Conservation (phyloP, 1,140 invertebrate species). For the Anastrepha obliqua region DNA sequence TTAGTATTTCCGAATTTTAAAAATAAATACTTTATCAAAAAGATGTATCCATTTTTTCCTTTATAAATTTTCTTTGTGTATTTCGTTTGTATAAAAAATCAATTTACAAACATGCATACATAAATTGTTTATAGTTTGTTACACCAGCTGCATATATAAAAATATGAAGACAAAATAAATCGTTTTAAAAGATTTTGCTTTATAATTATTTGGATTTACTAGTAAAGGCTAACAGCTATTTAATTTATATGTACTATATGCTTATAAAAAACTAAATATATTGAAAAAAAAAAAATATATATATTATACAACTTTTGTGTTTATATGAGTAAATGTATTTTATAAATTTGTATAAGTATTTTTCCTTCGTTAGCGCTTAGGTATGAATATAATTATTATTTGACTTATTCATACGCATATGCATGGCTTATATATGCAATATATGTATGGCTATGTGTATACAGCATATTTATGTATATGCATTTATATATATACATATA, state of each 20-base stretch:
- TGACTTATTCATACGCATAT: not conserved
- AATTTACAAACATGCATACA: constrained; percentile 5
- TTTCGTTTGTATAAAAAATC: constrained; percentile 16
- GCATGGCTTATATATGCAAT: no score
- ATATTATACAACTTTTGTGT: not conserved
- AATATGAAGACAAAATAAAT: no score
- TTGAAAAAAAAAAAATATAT: not conserved
- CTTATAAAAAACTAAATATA: not conserved
- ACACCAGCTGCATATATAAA: no score
- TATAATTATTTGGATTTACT: not conserved
- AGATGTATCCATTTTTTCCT: not conserved
- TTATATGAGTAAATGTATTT: not conserved
- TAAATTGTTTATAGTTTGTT: not conserved
- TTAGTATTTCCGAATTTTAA: no score
- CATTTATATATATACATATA: not conserved
- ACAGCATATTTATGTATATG: not conserved
- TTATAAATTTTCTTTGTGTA: constrained; percentile 6
- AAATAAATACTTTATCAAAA: no score
- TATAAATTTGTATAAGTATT: not conserved
- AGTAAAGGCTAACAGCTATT: not conserved
- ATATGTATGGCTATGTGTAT: not conserved
- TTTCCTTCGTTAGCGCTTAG: not conserved
- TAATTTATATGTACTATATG: not conserved
- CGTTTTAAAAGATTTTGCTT: no score
- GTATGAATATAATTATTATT: not conserved